phyloP scores from a whole-genome alignment of 2,113 vertebrate species.

The Galeopterus variegatus region DNA sequence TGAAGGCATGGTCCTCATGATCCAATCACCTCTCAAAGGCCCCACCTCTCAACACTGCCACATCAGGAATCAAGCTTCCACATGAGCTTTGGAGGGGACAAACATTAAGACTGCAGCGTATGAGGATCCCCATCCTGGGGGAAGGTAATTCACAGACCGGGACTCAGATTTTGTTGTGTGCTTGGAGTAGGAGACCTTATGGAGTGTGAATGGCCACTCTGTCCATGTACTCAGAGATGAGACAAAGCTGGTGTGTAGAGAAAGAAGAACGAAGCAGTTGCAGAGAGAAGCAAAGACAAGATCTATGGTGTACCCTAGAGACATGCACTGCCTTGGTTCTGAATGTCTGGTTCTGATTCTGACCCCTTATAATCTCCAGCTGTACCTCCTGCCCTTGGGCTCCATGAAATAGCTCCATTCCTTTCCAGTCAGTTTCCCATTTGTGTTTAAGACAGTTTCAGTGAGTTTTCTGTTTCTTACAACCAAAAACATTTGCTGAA shows the following conservation, averaged over 20 bases:
- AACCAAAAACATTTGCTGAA: not conserved
- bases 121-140: not conserved
- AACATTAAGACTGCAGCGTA: too few species aligned
- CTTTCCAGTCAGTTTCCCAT: not conserved
- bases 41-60: too few species aligned
- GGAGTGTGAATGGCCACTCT: not conserved
- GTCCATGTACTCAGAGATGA: not conserved
- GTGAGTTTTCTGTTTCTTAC: constrained; percentile 41
- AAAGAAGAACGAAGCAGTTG: not conserved
- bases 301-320: not conserved
- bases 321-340: not conserved
- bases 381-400: not conserved
- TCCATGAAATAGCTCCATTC: not conserved
- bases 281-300: not conserved
- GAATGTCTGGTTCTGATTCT: not conserved
- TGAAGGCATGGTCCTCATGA: too few species aligned
- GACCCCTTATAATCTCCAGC: not conserved
- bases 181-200: not conserved
- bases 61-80: too few species aligned
- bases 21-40: too few species aligned
- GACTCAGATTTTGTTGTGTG: not conserved
- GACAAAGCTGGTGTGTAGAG: not conserved
- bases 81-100: too few species aligned
- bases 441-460: not conserved
- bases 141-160: not conserved